These are phyloP conservation scores for Ernsta delagoae DNA, from an alignment of 2,888 invertebrate genomes.

Conservation along the genomic window DNA sequence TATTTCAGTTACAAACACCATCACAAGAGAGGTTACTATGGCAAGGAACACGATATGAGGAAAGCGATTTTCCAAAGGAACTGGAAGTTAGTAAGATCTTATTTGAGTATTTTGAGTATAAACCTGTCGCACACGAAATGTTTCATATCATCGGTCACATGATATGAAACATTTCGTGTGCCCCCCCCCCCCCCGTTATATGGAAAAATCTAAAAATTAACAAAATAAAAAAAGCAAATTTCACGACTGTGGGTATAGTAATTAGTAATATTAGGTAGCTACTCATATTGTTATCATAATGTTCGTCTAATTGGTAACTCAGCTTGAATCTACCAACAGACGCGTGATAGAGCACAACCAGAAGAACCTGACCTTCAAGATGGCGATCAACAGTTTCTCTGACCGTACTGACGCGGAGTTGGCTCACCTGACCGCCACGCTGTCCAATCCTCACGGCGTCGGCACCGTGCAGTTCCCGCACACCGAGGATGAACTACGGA, in stretches of 20 bases:
- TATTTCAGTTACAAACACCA: conserved; percentile 50
- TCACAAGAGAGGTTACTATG: conserved; percentile 51
- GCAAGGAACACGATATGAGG: conserved; percentile 51
- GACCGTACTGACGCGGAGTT: conserved; percentile 53
- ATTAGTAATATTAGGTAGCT: no score
- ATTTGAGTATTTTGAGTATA: no score
- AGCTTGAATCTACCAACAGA: conserved; percentile 42
- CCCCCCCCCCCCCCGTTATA: no score
- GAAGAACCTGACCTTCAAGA: conserved; percentile 52
- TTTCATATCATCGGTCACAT: no score
- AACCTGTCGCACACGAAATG: no score
- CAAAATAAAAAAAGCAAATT: no score
- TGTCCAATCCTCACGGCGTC: conserved; percentile 38
- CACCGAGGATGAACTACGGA: conserved; percentile 45
- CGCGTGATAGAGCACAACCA: conserved; percentile 52
- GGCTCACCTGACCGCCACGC: conserved; percentile 45
- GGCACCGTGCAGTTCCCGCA: conserved; percentile 51
- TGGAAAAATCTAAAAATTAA: no score
- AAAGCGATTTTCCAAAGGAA: conserved; percentile 55
- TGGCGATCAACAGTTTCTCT: conserved; percentile 57
- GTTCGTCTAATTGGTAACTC: no score
- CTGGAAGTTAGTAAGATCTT: conserved; percentile 52
- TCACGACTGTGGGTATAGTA: no score
- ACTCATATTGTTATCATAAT: no score
- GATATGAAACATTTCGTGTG: no score